Base-by-base conservation (phyloP, 1,140 invertebrate genomes). In the Drosophila pseudoananassae region DNA sequence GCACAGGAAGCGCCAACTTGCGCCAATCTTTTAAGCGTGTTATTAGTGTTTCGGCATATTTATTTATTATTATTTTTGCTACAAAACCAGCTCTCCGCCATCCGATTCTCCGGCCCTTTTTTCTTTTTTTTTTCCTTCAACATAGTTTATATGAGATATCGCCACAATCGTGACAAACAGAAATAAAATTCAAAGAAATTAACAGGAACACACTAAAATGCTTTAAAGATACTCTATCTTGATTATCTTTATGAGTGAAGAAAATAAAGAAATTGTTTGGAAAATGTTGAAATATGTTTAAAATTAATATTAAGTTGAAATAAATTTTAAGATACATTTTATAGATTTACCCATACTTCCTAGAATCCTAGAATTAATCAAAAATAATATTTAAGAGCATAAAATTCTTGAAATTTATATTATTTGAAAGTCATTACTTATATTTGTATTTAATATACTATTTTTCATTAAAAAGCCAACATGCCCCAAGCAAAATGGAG, bases 1-100 rank as follows among this genome's bases (percentile, higher is more conserved):
- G 40, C 51, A 69, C 82, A 87, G 82, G 82, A 87, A 87, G 82
- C 82, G 78, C 74, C 82, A 71, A 87, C 83, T 87, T 87, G 82
- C 78, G 74, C 65, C 78, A 88, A 82, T 82, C 83, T 72, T 46
- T 82, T 82, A 88, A 82, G 78, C 78, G 83, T 87, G 83, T 87
- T 87, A 87, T 88, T 87, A 87, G 83, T 87, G 83, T 87, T 88
- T 87, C 78, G 83, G 83, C 71, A 87, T 83, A 87, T 87, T 87
- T 87, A 87, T 87, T 87, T 87, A 87, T 87, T 87, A 87, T 87
- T 70, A 85, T 87, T 87, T 85, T 72, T 12, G 56, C 69, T 69
- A 69, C 66, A 45, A 69, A 56, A 56, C 31, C 51, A 29, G 10
- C 29, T 43, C 40, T 43, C 23, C 15, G 36, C 49, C 23, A n/a